Conservation (phyloP, 2,113 vertebrate genomes). For the Tichodroma muraria region DNA sequence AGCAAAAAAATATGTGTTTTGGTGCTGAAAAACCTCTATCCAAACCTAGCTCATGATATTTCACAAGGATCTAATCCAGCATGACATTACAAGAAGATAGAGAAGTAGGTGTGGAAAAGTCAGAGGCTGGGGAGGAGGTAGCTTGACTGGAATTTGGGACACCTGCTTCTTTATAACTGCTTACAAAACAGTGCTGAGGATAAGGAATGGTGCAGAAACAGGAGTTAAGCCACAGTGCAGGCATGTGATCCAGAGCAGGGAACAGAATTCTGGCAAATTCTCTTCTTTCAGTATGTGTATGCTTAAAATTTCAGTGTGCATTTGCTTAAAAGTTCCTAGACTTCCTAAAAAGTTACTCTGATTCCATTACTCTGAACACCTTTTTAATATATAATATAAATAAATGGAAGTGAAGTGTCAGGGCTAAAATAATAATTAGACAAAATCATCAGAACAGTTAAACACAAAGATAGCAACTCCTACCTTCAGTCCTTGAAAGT, state of each 20-base stretch:
- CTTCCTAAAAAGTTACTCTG: background rate
- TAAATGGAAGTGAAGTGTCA: background rate
- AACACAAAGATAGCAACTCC: background rate
- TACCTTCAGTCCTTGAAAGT: background rate
- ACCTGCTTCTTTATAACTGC: background rate
- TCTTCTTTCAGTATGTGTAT: background rate
- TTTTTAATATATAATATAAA: background rate
- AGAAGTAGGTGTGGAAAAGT: background rate
- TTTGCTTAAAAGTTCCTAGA: background rate
- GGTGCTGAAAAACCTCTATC: background rate
- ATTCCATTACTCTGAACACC: background rate
- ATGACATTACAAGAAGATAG: background rate
- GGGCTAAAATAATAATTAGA: background rate
- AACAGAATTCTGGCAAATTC: background rate
- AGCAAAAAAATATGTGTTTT: background rate
- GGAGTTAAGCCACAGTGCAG: background rate
- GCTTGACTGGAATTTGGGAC: background rate
- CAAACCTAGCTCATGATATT: background rate
- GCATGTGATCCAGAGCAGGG: background rate
- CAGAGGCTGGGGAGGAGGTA: rapidly evolving
- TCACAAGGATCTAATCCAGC: background rate
- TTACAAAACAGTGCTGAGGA: background rate
- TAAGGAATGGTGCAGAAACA: background rate
- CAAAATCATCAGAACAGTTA: background rate
- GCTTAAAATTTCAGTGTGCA: background rate